Evolutionary conservation across 2,888 invertebrate species (phyloP), one percentile per base, ranked within the genome.

Genomic region (Dicyrtomina minuta): DNA sequence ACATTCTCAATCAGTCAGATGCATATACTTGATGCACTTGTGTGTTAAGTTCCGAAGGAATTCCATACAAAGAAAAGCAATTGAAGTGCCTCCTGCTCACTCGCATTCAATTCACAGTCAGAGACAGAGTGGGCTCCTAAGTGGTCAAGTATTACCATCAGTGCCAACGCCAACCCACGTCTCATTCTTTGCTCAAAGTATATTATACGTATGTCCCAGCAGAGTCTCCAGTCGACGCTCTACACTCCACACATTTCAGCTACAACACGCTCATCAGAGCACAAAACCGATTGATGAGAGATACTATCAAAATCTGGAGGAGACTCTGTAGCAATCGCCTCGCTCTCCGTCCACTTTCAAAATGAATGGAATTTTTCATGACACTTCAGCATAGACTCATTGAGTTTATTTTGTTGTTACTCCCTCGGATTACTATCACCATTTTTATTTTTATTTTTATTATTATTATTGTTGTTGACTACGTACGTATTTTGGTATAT

Each of bases 11-110:
- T 59, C 59, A 59, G n/a, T n/a, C n/a, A 49, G 59, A 17, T 43
- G 41, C 41, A 59, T 43, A 59, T 59, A 59, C 59, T 59, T 59
- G 59, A 59, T 59, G 59, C 59, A 59, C 59, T 59, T 59, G 43
- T 59, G 49, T 49, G 39, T 41, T 41, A 39, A 59, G 59, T 43
- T 59, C 43, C 22, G 41, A 41, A 33, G 59, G 61, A 62, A 62
- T 62, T 62, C 62, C 62, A 49, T 62, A 33, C 44, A 49, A 62
- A 62, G 62, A 62, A 62, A 62, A 62, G 62, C 62, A 62, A 62
- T 62, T 62, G 27, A 62, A 62, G 62, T 62, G 49, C 62, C 62
- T 62, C 62, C 62, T 62, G 49, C 60, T 60, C 60, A 60, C 49
- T 46, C 43, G 20, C 33, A 59, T 59, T 59, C 59, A 59, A 59